Base-by-base conservation (phyloP, 2,888 invertebrate genomes). In the Ochropleura leucogaster region DNA sequence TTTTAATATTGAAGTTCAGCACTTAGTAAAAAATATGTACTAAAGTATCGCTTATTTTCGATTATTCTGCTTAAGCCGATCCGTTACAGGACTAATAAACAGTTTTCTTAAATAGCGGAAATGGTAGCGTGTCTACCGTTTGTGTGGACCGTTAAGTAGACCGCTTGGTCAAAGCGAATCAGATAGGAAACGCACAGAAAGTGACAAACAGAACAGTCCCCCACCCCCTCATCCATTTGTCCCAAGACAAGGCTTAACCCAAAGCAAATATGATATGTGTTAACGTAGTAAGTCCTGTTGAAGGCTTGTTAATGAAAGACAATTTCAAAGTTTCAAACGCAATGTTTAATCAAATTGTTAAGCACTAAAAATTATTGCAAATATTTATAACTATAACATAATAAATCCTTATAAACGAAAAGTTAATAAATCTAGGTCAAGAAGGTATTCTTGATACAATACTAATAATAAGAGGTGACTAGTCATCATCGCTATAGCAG, bases 341-440 rank as follows among this genome's bases (percentile, higher is more conserved):
- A 69, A 30, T 14, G 2, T 79, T 82, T 81, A 82, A 74, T 82
- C 8, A 59, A 53, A 67, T 47, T 12, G 0, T 68, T 82, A 62
- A 53, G 8, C 63, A 69, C n/a, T 67, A 69, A 72, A 3, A n/a
- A 49, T 14, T 46, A 44, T 2, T 9, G n/a, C 46, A 53, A 67
- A 57, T 68, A 10, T 49, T 63, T 57, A 68, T 6, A 62, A 60
- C n/a, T 68, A 57, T 53, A 59, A 46, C 57, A 40, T 46, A n/a
- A 51, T 70, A 62, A 30, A 9, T 30, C 9, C 69, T 81, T 80
- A 62, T 12, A 49, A 46, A 82, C 47, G 68, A 55, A 81, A 80
- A 16, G 14, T 67, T 60, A 55, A 63, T 77, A 72, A n/a, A 69
- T 9, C 44, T 62, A 62, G n/a, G 16, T 62, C 59, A 67, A 65